Conservation (phyloP, 2,888 invertebrate species). For the Xestia sexstrigata region DNA sequence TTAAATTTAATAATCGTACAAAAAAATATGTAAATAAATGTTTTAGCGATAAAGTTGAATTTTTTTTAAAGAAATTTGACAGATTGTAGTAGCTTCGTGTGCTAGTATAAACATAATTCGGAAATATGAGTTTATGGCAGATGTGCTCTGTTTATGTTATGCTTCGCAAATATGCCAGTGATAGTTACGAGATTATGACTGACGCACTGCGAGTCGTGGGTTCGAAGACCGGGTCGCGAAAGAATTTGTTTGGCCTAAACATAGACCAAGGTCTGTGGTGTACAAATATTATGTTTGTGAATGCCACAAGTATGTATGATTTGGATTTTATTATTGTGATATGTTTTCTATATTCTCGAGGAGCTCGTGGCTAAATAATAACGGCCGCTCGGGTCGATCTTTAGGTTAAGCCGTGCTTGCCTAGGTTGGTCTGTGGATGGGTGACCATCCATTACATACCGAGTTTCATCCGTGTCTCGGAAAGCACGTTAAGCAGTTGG, state of each 20-base stretch:
- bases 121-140: conserved; percentile 40
- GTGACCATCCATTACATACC: too few species aligned
- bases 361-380: too few species aligned
- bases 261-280: conserved; percentile 40
- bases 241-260: conserved; percentile 36
- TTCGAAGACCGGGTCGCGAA: conserved; percentile 23
- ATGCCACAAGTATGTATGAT: conserved; percentile 14
- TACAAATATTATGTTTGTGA: conserved; percentile 22
- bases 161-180: conserved; percentile 30
- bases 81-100: not conserved
- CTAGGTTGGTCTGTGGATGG: too few species aligned
- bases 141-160: conserved; percentile 51
- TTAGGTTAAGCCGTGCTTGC: too few species aligned
- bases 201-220: conserved; percentile 30
- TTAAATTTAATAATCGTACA: too few species aligned
- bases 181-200: conserved; percentile 43
- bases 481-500: too few species aligned
- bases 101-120: conserved; percentile 55
- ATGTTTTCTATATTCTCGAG: conserved; percentile 13
- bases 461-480: too few species aligned
- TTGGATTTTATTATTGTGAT: conserved; percentile 16
- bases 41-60: too few species aligned
- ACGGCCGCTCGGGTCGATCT: too few species aligned
- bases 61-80: too few species aligned
- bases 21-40: too few species aligned